Conservation (phyloP, 2,888 invertebrate species). For the Hylaea fasciaria region DNA sequence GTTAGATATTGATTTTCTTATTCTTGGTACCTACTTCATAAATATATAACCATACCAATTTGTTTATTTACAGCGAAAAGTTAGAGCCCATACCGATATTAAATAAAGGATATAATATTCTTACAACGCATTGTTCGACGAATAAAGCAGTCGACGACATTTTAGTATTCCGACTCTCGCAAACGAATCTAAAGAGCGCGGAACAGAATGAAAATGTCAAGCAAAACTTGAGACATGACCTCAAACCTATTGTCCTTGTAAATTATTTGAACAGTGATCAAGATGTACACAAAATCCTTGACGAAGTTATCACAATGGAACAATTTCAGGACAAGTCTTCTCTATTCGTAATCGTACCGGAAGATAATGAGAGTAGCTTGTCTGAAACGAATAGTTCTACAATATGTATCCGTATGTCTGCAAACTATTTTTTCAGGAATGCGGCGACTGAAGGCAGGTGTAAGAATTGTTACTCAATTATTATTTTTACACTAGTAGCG, state of each 20-base stretch:
- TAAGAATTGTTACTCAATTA: conserved; percentile 20
- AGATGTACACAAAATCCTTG: conserved; percentile 46
- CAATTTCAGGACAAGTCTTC: conserved; percentile 50
- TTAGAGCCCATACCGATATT: background rate
- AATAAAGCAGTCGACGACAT: conserved; percentile 23
- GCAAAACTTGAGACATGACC: conserved; percentile 1
- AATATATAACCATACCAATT: too few relatives aligned
- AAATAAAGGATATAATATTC: background rate
- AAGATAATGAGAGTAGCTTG: conserved; percentile 44
- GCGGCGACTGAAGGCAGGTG: conserved; percentile 24
- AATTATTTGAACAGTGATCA: conserved; percentile 45
- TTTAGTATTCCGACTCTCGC: conserved; percentile 40
- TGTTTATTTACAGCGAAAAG: conserved; percentile 29
- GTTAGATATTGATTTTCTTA: too few relatives aligned
- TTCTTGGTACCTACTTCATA: too few relatives aligned
- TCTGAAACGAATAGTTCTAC: conserved; percentile 45
- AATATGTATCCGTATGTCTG: conserved; percentile 51
- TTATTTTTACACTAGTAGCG: too few relatives aligned
- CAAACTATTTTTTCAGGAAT: conserved; percentile 39
- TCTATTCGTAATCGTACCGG: conserved; percentile 56
- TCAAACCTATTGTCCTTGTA: conserved; percentile 43
- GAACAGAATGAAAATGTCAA: conserved; percentile 14
- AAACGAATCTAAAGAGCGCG: conserved; percentile 17
- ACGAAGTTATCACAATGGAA: conserved; percentile 46
- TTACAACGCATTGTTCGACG: conserved; percentile 6